Evolutionary conservation across 2,113 vertebrate species (phyloP).

Genomic region (Muscicapa adusta): DNA sequence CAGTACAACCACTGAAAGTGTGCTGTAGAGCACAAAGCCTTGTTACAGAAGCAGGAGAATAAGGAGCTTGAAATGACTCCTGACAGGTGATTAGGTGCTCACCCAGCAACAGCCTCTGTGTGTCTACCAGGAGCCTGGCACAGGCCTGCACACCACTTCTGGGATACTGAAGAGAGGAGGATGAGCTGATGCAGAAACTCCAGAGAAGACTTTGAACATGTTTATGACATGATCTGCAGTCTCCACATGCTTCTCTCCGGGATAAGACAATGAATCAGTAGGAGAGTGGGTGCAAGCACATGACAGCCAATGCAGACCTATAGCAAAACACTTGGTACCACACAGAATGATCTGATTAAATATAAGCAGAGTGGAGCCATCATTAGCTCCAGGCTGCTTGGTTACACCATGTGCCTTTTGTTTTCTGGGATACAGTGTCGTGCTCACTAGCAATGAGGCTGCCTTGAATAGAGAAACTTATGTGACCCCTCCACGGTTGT

Average conservation of each 20-base stretch:
- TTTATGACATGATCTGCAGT: not conserved
- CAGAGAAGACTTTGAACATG: not conserved
- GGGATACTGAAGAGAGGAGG: not conserved
- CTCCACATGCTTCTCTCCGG: not conserved
- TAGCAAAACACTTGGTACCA: not conserved
- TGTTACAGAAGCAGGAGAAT: not conserved
- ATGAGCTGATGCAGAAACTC: not conserved
- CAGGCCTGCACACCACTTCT: not conserved
- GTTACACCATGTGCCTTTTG: not conserved
- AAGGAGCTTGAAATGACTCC: conserved; percentile 3
- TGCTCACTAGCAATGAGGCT: not conserved
- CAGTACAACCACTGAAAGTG: not conserved
- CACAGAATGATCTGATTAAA: not conserved
- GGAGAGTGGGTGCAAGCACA: not conserved
- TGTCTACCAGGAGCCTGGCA: not conserved
- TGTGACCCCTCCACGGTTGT: not conserved
- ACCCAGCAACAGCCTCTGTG: not conserved
- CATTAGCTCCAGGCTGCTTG: not conserved
- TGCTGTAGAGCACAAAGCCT: not conserved
- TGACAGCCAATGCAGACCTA: not conserved
- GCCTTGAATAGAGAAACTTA: not conserved
- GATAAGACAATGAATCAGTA: conserved; percentile 18
- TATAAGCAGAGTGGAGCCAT: not conserved
- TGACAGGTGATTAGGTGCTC: conserved; percentile 6
- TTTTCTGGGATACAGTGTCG: not conserved